These are phyloP conservation scores for Microchrysa polita DNA, from an alignment of 2,888 invertebrate species.

Conservation along the genomic window DNA sequence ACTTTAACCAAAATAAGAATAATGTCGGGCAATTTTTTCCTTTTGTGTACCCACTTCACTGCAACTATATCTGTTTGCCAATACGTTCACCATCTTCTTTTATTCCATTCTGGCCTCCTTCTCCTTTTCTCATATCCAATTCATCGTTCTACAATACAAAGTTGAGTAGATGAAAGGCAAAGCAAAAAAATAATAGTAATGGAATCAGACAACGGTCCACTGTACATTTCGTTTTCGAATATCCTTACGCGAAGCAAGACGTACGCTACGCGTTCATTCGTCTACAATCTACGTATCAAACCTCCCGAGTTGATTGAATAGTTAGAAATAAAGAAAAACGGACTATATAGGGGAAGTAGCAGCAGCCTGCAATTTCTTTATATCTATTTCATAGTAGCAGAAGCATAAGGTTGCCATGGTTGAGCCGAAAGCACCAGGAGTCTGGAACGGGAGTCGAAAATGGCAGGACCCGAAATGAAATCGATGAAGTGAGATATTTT, in stretches of 20 bases:
- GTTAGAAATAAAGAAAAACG: constrained; percentile 13
- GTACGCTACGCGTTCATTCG: too few species aligned
- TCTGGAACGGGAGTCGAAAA: not conserved
- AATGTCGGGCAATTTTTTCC: constrained; percentile 40
- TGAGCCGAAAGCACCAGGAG: not conserved
- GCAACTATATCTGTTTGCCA: constrained; percentile 13
- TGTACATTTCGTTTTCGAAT: not conserved
- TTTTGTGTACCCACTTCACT: constrained; percentile 28
- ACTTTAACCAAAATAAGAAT: constrained; percentile 39
- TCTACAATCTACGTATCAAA: not conserved
- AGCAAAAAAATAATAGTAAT: constrained; percentile 38
- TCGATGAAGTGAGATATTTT: constrained; percentile 45
- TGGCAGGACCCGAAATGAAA: constrained; percentile 26
- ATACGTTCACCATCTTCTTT: not conserved
- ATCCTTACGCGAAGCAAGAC: too few species aligned
- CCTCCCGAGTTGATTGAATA: constrained; percentile 15
- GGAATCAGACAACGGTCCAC: constrained; percentile 35
- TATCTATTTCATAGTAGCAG: constrained; percentile 17
- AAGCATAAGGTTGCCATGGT: not conserved
- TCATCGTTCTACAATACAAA: constrained; percentile 22
- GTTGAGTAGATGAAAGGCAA: constrained; percentile 36
- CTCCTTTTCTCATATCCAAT: constrained; percentile 14
- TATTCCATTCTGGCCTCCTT: too few species aligned
- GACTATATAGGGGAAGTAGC: constrained; percentile 8
- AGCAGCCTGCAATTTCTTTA: constrained; percentile 23